Percentiles rank a stretch among this genome's conserved stretches.
Conservation (phyloP, 2,113 vertebrate genomes). For the Tamias sibiricus region DNA sequence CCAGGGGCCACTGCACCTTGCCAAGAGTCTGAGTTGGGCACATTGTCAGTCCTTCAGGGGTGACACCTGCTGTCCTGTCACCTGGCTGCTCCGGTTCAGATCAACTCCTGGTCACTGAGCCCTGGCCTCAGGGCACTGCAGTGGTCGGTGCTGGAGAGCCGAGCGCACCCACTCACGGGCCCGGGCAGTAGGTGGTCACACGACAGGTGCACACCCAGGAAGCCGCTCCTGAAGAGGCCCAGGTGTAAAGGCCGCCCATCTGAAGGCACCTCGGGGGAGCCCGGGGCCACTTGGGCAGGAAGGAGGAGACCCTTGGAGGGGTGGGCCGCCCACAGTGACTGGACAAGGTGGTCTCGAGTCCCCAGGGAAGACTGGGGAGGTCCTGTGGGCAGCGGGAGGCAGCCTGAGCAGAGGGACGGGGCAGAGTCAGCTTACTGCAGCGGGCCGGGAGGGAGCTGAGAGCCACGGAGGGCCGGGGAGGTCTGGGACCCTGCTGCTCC, state of each 20-base stretch:
- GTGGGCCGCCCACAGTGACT: accelerated
- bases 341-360: no score
- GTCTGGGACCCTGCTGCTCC: neutral
- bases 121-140: accelerated
- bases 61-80: accelerated
- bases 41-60: accelerated
- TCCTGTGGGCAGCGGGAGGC: no score
- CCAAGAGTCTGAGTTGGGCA: neutral
- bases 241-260: accelerated
- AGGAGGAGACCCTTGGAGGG: no score
- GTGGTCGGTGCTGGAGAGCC: accelerated
- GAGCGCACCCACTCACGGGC: no score
- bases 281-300: accelerated
- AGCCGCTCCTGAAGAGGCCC: accelerated
- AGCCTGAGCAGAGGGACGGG: neutral
- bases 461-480: accelerated
- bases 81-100: neutral
- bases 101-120: accelerated
- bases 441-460: no score
- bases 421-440: no score
- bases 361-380: neutral
- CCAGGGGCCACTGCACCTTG: accelerated
- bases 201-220: accelerated
- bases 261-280: accelerated
- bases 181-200: accelerated